Base-by-base conservation (phyloP, 30 jellyfish, hydroid and myxozoan species). In the Rhopilema esculentum region DNA sequence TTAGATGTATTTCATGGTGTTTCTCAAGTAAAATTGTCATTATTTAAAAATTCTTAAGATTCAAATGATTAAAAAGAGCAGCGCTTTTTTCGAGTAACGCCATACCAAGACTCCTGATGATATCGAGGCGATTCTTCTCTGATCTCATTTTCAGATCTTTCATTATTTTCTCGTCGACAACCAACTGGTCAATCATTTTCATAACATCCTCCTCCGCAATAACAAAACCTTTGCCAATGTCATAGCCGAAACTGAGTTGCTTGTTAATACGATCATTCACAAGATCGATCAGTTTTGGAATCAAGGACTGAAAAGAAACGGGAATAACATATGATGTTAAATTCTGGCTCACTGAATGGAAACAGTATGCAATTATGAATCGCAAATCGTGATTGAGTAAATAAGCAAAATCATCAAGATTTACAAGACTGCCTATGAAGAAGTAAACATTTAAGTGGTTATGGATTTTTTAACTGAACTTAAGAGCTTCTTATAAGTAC, bases 201-300 rank as follows among this genome's bases (percentile, higher is more conserved):
- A 91, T 75, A 0, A 93, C 97, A 53, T 93, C 98, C 77, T 93
- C 98, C 85, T 93, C 98, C 29, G 98, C 97, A 19, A 82, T 87
- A 1, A 93, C 98, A 71, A 93, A 93, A 6, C 98, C 98, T 83
- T 93, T 93, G 49, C 98, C 98, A 28, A 93, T 86, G 80, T 93
- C 98, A 67, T 93, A 93, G 0, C 98, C 98, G 72, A 93, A 93
- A 66, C 98, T 93, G 70, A 93, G 77, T 48, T 93, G 98, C 30
- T 80, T 91, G 73, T 93, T 93, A 33, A 93, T 88, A 1, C 97
- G 95, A 30, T 93, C 83, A 86, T 93, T 87, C 4, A 93, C 98
- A 31, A 93, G 89, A 64, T 93, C 98, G 63, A 93, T 93, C 53
- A 93, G 53, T 77, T 93, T 93, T 0, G 98, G 98, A 79, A 93